Evolutionary conservation across 2,888 invertebrate genomes (phyloP).

Genomic region (Polymixis flavicincta): DNA sequence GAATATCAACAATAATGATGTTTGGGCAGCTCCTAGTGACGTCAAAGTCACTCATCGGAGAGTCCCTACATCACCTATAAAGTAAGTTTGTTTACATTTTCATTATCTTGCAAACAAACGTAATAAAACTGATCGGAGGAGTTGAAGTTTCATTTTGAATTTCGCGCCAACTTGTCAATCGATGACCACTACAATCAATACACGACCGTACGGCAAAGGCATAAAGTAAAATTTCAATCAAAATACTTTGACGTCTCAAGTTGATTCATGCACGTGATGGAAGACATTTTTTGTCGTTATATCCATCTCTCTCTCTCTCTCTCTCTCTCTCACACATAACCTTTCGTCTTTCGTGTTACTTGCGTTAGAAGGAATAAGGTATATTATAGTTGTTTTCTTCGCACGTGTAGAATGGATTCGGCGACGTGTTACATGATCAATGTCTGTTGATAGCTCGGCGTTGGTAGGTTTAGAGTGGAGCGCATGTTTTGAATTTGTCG

Average conservation of each 20-base stretch:
- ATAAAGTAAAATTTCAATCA: conserved; percentile 63
- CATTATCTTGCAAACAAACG: not conserved
- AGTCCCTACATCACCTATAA: conserved; percentile 70
- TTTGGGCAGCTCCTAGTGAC: conserved; percentile 83
- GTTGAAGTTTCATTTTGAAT: conserved; percentile 60
- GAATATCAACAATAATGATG: conserved; percentile 87
- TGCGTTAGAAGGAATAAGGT: conserved; percentile 62
- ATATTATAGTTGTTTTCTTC: conserved; percentile 71
- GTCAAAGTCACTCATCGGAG: conserved; percentile 73
- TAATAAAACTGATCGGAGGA: conserved; percentile 28
- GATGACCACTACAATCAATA: conserved; percentile 43
- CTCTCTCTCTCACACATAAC: conserved; percentile 70
- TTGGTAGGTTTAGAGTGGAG: conserved; percentile 55
- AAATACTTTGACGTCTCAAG: conserved; percentile 54
- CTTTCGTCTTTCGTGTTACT: conserved; percentile 58
- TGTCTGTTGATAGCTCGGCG: conserved; percentile 63
- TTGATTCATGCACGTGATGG: conserved; percentile 77
- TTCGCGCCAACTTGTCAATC: conserved; percentile 67
- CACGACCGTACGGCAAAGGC: conserved; percentile 7
- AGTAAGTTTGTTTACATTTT: conserved; percentile 74
- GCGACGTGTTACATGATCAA: conserved; percentile 74
- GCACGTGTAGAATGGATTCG: conserved; percentile 74
- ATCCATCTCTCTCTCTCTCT: conserved; percentile 73
- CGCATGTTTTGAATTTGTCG: conserved; percentile 73
- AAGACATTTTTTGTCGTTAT: conserved; percentile 65